Conservation (phyloP, 2,888 invertebrate genomes). For the Cyaniris semiargus region DNA sequence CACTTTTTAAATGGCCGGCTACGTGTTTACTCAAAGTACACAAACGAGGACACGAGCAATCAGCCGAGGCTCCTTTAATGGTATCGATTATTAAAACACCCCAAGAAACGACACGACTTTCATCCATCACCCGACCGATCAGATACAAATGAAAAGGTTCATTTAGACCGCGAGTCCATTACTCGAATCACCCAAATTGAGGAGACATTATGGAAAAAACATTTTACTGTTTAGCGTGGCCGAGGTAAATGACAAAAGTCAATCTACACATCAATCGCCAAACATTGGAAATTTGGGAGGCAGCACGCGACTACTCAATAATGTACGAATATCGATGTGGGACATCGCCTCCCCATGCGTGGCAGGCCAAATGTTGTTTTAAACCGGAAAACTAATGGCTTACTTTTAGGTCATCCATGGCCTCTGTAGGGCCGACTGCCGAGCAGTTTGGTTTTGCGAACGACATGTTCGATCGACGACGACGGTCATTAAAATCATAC, state of each 20-base stretch:
- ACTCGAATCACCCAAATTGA: constrained; percentile 68
- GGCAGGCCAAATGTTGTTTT: constrained; percentile 53
- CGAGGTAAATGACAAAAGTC: constrained; percentile 80
- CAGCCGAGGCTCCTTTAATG: constrained; percentile 14
- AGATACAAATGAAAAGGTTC: constrained; percentile 60
- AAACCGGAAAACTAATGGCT: constrained; percentile 47
- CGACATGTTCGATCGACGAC: not conserved
- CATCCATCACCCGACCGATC: constrained; percentile 74
- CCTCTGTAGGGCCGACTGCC: not conserved
- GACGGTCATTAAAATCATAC: not conserved
- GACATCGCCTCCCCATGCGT: constrained; percentile 67
- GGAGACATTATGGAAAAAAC: constrained; percentile 73
- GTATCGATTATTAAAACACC: constrained; percentile 35
- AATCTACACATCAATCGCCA: constrained; percentile 81
- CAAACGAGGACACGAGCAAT: constrained; percentile 8
- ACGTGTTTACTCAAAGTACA: not conserved
- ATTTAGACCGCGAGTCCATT: constrained; percentile 75
- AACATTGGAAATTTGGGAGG: constrained; percentile 79
- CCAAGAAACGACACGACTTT: constrained; percentile 62
- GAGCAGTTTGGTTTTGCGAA: not conserved
- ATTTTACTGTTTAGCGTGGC: constrained; percentile 76
- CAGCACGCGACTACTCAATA: constrained; percentile 78
- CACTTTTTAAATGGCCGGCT: not conserved
- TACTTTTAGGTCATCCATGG: constrained; percentile 29
- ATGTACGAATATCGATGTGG: constrained; percentile 79